Conservation (phyloP, 2,797 vertebrate species). For the Anguilla megastoma region DNA sequence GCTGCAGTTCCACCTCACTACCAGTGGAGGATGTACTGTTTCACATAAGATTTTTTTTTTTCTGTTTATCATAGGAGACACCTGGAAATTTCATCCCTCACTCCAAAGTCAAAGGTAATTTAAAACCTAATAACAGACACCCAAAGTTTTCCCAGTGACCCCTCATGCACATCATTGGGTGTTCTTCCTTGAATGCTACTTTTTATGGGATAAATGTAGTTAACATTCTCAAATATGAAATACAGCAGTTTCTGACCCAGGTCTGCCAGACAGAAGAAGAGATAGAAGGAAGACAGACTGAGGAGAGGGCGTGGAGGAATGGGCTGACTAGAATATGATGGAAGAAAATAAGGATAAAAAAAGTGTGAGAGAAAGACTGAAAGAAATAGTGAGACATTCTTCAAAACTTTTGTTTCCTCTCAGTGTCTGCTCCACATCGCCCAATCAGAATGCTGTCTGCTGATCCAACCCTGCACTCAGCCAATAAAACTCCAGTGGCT, state of each 20-base stretch:
- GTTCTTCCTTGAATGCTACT: background rate
- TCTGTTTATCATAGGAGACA: conserved; percentile 55
- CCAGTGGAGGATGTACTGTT: background rate
- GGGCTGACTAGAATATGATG: background rate
- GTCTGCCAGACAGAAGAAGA: background rate
- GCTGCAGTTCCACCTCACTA: background rate
- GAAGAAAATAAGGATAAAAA: background rate
- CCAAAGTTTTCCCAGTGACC: background rate
- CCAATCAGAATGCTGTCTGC: background rate
- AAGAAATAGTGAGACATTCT: too few species aligned
- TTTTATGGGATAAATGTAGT: background rate
- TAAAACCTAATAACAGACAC: background rate
- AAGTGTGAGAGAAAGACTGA: background rate
- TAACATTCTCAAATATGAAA: background rate
- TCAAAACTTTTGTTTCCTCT: background rate
- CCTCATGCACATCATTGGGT: background rate
- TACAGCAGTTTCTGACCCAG: too few species aligned
- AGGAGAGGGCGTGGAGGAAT: too few species aligned
- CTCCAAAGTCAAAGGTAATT: conserved; percentile 26
- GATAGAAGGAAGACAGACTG: background rate
- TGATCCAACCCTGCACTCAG: background rate
- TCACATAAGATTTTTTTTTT: background rate
- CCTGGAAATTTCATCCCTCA: background rate
- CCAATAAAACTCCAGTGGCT: conserved; percentile 30
- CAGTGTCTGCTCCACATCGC: background rate